phyloP scores from a whole-genome alignment of 2,797 vertebrate species.

The Ctenosaura bakeri region DNA sequence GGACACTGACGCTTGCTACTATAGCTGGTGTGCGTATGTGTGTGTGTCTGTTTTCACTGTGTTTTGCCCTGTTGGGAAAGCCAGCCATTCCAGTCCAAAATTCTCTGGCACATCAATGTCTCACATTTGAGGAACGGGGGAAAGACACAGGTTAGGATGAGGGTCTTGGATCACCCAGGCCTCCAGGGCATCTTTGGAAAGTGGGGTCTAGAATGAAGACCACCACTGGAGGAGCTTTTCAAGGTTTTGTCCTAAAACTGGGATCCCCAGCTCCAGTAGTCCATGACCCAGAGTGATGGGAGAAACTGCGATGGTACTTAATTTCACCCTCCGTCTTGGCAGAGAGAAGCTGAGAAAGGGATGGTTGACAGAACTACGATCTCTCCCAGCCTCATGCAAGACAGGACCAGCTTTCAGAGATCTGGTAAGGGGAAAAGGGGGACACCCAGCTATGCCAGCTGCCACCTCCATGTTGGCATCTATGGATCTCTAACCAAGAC shows the following conservation, averaged over 20 bases:
- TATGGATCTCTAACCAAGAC: background rate
- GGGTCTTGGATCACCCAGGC: background rate
- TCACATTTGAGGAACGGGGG: background rate
- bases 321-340: background rate
- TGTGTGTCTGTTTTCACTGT: background rate
- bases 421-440: slow-evolving; percentile 67
- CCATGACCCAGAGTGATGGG: fast-evolving
- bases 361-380: background rate
- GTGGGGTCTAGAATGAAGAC: no score
- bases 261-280: no score
- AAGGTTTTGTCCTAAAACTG: background rate
- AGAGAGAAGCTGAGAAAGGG: slow-evolving; percentile 61
- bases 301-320: fast-evolving
- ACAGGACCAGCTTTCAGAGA: slow-evolving; percentile 74
- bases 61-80: background rate
- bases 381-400: slow-evolving; percentile 48
- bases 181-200: background rate
- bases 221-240: background rate
- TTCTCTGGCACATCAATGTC: background rate
- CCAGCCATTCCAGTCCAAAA: background rate
- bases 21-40: no score
- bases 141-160: no score
- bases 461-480: background rate
- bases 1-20: background rate
- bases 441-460: background rate